Conservation (phyloP, 2,888 invertebrate species). For the Aphodius granarius region DNA sequence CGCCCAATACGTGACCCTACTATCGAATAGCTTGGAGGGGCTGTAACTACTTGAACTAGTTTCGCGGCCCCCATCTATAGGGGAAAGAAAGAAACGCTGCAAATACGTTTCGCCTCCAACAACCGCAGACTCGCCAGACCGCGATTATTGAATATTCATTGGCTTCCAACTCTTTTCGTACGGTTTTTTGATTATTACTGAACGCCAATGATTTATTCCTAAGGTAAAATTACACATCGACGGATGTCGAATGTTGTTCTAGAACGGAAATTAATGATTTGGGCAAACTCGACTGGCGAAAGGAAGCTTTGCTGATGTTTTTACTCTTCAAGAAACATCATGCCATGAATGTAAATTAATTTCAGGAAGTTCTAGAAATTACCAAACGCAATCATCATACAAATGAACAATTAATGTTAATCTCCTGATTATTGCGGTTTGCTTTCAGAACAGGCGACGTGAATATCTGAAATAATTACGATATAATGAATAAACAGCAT, state of each 20-base stretch:
- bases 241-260: not conserved
- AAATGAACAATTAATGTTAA: not conserved
- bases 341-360: not conserved
- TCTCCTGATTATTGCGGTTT: not conserved
- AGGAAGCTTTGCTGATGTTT: too few species aligned
- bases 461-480: not conserved
- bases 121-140: not conserved
- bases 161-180: not conserved
- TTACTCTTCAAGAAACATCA: too few species aligned
- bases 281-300: not conserved
- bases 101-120: not conserved
- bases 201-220: not conserved
- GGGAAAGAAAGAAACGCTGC: not conserved
- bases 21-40: conserved; percentile 8
- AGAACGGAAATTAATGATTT: not conserved
- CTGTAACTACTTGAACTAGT: conserved; percentile 1
- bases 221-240: not conserved
- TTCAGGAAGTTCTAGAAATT: not conserved
- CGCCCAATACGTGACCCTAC: conserved; percentile 21
- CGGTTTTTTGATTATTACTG: conserved; percentile 5
- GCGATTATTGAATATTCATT: conserved; percentile 11
- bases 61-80: not conserved
- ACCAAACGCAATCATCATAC: not conserved
- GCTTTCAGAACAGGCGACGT: not conserved
- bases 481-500: not conserved